Percentiles rank a stretch among this genome's conserved stretches.
Evolutionary conservation across 1,140 invertebrate genomes (phyloP).

Genomic region (Reticulitermes speratus): DNA sequence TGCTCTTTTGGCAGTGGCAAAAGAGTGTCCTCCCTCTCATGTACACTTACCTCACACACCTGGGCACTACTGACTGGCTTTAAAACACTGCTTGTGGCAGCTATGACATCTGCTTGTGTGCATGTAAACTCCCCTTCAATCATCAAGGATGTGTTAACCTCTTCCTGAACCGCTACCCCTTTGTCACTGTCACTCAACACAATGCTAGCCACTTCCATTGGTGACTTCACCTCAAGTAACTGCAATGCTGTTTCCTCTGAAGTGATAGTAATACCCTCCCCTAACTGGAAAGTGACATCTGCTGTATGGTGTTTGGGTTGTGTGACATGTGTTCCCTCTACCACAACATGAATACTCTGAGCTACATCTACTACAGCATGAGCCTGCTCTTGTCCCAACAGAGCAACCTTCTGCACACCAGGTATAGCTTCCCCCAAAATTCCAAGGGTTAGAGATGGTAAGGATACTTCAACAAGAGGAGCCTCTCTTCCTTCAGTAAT

Average conservation of each 20-base stretch:
- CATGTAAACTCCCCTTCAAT: slow-evolving; percentile 18
- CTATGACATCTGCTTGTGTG: background rate
- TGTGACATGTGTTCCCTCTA: background rate
- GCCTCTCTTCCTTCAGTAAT: background rate
- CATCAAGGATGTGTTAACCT: slow-evolving; percentile 31
- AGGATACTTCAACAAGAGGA: background rate
- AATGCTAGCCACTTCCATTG: background rate
- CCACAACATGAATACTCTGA: background rate
- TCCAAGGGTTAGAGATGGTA: background rate
- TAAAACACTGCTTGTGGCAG: background rate
- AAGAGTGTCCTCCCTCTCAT: slow-evolving; percentile 30
- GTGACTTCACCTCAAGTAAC: background rate
- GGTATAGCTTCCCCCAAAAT: background rate
- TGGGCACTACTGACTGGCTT: slow-evolving; percentile 18
- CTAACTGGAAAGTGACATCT: background rate
- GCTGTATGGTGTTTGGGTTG: background rate
- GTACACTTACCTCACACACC: slow-evolving; percentile 33
- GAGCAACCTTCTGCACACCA: background rate
- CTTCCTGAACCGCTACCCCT: slow-evolving; percentile 34
- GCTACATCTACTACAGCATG: background rate
- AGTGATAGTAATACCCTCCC: background rate
- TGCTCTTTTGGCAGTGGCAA: slow-evolving; percentile 34
- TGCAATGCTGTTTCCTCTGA: background rate
- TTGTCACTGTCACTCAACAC: slow-evolving; percentile 15
- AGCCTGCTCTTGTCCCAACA: background rate